phyloP scores from a whole-genome alignment of 2,888 invertebrate species.

The Lasioglossum zephyrum region DNA sequence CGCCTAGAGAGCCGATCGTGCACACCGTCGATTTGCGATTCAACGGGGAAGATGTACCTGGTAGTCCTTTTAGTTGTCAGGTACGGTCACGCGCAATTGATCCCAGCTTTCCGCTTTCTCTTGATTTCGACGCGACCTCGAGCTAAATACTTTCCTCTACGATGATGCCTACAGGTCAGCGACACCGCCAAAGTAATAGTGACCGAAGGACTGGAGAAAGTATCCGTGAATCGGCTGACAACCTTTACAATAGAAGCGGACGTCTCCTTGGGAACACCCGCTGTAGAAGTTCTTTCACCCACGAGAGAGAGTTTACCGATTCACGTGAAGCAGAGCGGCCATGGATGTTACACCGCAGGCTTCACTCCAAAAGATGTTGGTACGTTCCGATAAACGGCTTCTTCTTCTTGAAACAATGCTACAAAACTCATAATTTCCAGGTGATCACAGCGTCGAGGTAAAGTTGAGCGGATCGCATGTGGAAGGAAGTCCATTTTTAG shows the following conservation, averaged over 20 bases:
- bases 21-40: slow-evolving; percentile 98
- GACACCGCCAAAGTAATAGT: slow-evolving; percentile 87
- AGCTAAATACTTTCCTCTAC: slow-evolving; percentile 1
- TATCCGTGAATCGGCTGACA: slow-evolving; percentile 93
- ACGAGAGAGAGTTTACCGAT: slow-evolving; percentile 88
- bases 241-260: slow-evolving; percentile 95
- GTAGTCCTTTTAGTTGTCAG: slow-evolving; percentile 86
- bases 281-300: slow-evolving; percentile 89
- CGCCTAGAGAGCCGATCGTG: slow-evolving; percentile 94
- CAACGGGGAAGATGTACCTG: slow-evolving; percentile 98
- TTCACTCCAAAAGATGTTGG: slow-evolving; percentile 96
- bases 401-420: not conserved
- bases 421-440: slow-evolving; percentile 75
- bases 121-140: not conserved
- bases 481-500: slow-evolving; percentile 97
- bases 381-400: slow-evolving; percentile 71
- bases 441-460: slow-evolving; percentile 96
- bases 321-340: slow-evolving; percentile 92
- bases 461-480: slow-evolving; percentile 90
- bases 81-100: slow-evolving; percentile 72
- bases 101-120: not conserved
- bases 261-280: slow-evolving; percentile 87
- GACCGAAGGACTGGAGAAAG: slow-evolving; percentile 93
- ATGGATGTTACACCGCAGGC: slow-evolving; percentile 92
- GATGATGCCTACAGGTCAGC: slow-evolving; percentile 75